Evolutionary conservation across 2,888 invertebrate genomes (phyloP), one percentile per base, ranked within the genome.

Genomic region (Pardosa pseudoannulata): DNA sequence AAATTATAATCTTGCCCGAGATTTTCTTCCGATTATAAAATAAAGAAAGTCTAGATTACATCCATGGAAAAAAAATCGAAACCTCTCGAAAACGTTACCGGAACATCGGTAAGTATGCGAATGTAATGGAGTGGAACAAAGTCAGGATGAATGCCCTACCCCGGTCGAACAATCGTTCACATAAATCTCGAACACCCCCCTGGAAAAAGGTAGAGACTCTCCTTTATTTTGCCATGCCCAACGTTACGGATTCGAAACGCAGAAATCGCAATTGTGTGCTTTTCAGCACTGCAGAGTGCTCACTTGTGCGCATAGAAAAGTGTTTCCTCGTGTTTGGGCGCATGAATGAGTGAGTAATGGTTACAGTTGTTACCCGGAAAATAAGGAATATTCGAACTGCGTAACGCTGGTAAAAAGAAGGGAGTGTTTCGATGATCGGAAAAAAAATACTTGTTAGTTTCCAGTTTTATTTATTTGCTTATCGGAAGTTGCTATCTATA

Each of bases 51-150:
- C n/a, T n/a, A n/a, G n/a, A n/a, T n/a, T n/a, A n/a, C n/a, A n/a
- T 7, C 5, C 5, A 36, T 7, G 11, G 11, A 46, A 16, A 16
- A 46, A 46, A 46, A 16, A 9, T 46, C 13, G 2, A 46, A 46
- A 46, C 56, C 56, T 56, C 56, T 56, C 56, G 16, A 56, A 16
- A 56, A 6, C 23, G 6, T 56, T 23, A 6, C 56, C 56, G 56
- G 56, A 56, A 56, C 23, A 56, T 56, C 23, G 23, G 56, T 56
- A 56, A 46, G 56, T 23, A 56, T 56, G 23, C 6, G 3, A 56
- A 56, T 23, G 19, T 56, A 56, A 56, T 56, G 56, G 19, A 56
- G 56, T 56, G 56, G 56, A 56, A 56, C 56, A 56, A 56, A 56
- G 56, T 56, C 56, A 56, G 23, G 56, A 23, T 23, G 56, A 56